These are phyloP conservation scores for Drosophila serrata DNA, from an alignment of 1,140 invertebrate species.

Conservation along the genomic window DNA sequence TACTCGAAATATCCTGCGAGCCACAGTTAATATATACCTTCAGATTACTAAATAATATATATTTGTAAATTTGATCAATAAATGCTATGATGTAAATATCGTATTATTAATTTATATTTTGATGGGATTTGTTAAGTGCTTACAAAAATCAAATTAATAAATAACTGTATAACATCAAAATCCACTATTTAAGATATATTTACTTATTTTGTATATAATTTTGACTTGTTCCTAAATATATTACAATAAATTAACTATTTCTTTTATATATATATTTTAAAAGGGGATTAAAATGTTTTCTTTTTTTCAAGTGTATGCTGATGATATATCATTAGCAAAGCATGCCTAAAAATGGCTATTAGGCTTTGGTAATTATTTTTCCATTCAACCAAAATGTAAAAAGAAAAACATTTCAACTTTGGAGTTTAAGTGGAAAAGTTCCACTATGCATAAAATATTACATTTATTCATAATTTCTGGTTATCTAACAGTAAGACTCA, in stretches of 20 bases:
- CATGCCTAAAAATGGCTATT: background rate
- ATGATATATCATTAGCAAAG: background rate
- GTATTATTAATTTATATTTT: background rate
- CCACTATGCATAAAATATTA: background rate
- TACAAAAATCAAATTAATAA: background rate
- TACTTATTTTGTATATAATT: too few relatives aligned
- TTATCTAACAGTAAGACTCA: background rate
- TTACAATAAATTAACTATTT: background rate
- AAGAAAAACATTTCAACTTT: background rate
- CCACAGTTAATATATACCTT: background rate
- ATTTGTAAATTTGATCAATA: background rate
- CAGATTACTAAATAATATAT: background rate
- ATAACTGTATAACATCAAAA: background rate
- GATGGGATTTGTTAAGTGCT: background rate
- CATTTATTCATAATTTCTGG: background rate
- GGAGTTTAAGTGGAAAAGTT: background rate
- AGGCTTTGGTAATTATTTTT: background rate
- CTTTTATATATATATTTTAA: background rate
- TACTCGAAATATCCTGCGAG: background rate
- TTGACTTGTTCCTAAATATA: background rate
- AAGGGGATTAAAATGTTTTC: fast-evolving
- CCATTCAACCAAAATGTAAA: background rate
- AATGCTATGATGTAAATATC: background rate
- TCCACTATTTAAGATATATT: background rate
- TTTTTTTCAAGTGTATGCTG: background rate